Conservation (phyloP, 2,888 invertebrate genomes). For the Cerastis leucographa region DNA sequence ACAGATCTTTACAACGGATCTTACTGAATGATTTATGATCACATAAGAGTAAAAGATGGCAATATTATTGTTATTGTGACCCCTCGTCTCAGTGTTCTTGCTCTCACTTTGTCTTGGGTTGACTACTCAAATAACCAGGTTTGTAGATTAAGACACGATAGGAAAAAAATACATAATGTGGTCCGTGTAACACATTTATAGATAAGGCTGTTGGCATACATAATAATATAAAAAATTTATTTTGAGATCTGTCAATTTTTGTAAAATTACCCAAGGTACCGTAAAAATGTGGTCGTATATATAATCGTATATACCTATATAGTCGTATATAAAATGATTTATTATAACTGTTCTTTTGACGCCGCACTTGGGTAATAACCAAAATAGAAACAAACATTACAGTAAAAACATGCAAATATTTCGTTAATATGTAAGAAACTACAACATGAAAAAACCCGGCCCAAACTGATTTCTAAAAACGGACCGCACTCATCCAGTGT, state of each 20-base stretch:
- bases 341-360: too few species aligned
- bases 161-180: neutral
- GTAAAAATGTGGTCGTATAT: neutral
- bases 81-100: neutral
- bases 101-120: neutral
- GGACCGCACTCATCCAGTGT: constrained; percentile 23
- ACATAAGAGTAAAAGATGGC: neutral
- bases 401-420: neutral
- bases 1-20: constrained; percentile 7
- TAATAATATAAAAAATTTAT: neutral
- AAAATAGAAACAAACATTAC: neutral
- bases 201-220: neutral
- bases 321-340: too few species aligned
- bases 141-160: neutral
- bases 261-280: neutral
- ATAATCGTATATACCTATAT: too few species aligned
- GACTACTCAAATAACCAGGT: neutral
- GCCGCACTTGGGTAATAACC: too few species aligned
- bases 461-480: constrained; percentile 1
- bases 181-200: neutral
- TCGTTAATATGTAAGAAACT: neutral
- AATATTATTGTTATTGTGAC: neutral
- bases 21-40: neutral
- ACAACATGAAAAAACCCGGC: neutral
- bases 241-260: neutral